Base-by-base conservation (phyloP, 2,888 invertebrate genomes). In the Ischnura elegans region DNA sequence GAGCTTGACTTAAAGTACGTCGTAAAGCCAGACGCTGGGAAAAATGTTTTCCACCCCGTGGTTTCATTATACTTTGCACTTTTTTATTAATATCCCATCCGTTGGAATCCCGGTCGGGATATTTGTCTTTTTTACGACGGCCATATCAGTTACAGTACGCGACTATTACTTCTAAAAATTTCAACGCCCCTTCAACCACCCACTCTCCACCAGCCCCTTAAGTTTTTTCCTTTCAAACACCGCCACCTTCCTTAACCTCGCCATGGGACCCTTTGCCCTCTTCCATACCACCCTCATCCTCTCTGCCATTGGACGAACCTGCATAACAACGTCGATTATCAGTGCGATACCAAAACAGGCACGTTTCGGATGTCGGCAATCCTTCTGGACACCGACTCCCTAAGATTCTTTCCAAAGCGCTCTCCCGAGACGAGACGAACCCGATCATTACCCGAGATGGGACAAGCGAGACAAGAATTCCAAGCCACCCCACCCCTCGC, bases 401-500 rank as follows among this genome's bases (percentile, higher is more conserved):
- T 61, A 43, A 61, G 61, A 90, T 90, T 61, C 61, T 90, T 90
- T 66, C 61, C 55, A 61, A 90, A 90, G 55, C 61, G 61, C 55
- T 87, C 51, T 87, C 76, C 76, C 16, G 87, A 55, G 42, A 87
- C 51, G 87, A 87, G 90, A 61, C 10, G 90, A 90, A 90, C 66
- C 90, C 90, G 90, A 90, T 90, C 90, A 90, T 90, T 90, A 90
- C 90, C 90, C 90, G 90, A 90, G 90, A 90, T 90, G 90, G 90
- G 90, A 90, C 90, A 90, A 90, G 61, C 90, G 90, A 90, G 90
- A 90, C 90, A 90, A 90, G 90, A 90, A 90, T 90, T 90, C 61
- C 90, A 43, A 90, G 61, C 76, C 36, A 76, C 42, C 90, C 90
- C 90, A 90, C 55, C 90, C 42, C 76, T 76, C 16, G 51, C 16